Evolutionary conservation across 2,888 invertebrate genomes (phyloP), one percentile per base, ranked within the genome.

Genomic region (Pachymerium ferrugineum): DNA sequence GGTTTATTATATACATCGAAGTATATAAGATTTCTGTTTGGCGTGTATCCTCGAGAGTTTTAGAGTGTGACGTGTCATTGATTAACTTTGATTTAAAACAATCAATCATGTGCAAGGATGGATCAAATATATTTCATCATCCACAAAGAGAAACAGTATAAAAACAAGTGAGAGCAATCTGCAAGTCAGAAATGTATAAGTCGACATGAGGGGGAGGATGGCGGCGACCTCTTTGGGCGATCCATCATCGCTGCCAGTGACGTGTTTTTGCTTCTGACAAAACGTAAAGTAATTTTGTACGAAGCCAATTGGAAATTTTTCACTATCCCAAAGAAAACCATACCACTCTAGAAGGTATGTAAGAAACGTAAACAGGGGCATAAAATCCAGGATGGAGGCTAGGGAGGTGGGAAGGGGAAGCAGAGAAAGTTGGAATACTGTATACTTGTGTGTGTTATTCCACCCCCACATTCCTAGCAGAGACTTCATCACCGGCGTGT

Each of bases 11-110:
- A n/a, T n/a, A n/a, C n/a, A n/a, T n/a, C n/a, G n/a, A n/a, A n/a
- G n/a, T n/a, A n/a, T n/a, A n/a, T n/a, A n/a, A n/a, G n/a, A n/a
- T n/a, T n/a, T n/a, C n/a, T n/a, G n/a, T n/a, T n/a, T n/a, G n/a
- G n/a, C n/a, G n/a, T n/a, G n/a, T n/a, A n/a, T n/a, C n/a, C n/a
- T 16, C 4, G 19, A 8, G 19, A 47, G 4, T 62, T 25, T 62
- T 62, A 25, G 1, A 28, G 25, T 28, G 28, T 62, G 62, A 62
- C 62, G 62, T 62, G 62, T 62, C 62, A 28, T 62, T 62, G 62
- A 62, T 62, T 62, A 62, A 62, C 62, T 62, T 62, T 62, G 62
- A 62, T 62, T 62, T 62, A 62, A 62, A 62, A 62, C 62, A 62
- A 62, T 62, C 62, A 62, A 62, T 62, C 62, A 62, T 62, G 62